Evolutionary conservation across 2,888 invertebrate genomes (phyloP).

Genomic region (Tiphia femorata): DNA sequence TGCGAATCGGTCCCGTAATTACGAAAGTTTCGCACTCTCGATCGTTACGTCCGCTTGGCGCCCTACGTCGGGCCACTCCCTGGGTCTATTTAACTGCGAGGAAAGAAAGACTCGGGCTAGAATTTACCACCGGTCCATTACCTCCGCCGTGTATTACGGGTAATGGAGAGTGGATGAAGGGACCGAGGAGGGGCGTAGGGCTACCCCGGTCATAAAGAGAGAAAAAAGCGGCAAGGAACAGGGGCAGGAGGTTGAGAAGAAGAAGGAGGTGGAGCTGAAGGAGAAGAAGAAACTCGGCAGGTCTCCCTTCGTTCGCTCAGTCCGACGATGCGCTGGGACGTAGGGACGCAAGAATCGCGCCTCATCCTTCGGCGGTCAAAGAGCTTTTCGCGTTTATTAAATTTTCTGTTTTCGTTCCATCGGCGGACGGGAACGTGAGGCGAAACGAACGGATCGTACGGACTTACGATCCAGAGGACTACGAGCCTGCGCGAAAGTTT

Average conservation of each 20-base stretch:
- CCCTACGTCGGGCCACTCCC: neutral
- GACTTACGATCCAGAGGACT: too few species aligned
- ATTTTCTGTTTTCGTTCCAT: too few species aligned
- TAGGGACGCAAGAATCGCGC: too few species aligned
- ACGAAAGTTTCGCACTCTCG: slow-evolving; percentile 31
- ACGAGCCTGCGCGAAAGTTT: too few species aligned
- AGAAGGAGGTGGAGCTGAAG: neutral
- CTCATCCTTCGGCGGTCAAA: too few species aligned
- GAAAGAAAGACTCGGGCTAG: slow-evolving; percentile 8
- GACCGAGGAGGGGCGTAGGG: neutral
- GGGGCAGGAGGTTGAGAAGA: too few species aligned
- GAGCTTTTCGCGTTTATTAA: too few species aligned
- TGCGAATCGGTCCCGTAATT: too few species aligned
- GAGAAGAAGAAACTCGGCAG: too few species aligned
- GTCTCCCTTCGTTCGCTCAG: neutral
- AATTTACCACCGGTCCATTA: slow-evolving; percentile 23
- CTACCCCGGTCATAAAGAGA: neutral
- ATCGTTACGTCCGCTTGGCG: slow-evolving; percentile 21
- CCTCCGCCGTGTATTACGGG: slow-evolving; percentile 18
- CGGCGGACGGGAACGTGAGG: too few species aligned
- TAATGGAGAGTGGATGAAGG: slow-evolving; percentile 16
- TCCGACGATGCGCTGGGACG: too few species aligned
- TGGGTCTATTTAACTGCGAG: slow-evolving; percentile 18
- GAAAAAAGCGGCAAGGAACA: neutral
- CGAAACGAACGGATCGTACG: too few species aligned